phyloP scores from a whole-genome alignment of 2,888 invertebrate species.

The Clanis bilineata region DNA sequence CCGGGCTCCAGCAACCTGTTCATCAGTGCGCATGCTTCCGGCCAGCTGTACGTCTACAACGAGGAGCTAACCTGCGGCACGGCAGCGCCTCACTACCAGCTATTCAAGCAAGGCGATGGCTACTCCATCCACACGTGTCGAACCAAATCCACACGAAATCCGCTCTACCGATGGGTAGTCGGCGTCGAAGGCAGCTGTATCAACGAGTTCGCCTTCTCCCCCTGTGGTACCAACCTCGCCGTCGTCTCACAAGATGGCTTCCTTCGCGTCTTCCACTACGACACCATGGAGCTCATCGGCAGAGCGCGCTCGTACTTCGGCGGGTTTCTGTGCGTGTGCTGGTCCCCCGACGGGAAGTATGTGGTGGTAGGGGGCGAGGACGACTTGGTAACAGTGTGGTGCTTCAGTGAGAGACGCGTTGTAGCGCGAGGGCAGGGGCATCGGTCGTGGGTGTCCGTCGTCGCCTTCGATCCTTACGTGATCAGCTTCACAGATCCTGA shows the following conservation, averaged over 20 bases:
- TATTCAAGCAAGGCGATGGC: slow-evolving; percentile 96
- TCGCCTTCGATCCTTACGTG: slow-evolving; percentile 95
- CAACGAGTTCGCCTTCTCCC: slow-evolving; percentile 98
- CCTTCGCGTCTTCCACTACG: slow-evolving; percentile 97
- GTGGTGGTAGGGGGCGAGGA: slow-evolving; percentile 99
- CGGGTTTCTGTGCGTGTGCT: slow-evolving; percentile 97
- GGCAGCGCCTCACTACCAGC: slow-evolving; percentile 96
- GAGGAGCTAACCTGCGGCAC: slow-evolving; percentile 96
- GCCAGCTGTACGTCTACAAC: slow-evolving; percentile 98
- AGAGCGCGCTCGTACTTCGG: slow-evolving; percentile 98
- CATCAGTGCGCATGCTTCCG: slow-evolving; percentile 96
- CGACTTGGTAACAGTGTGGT: slow-evolving; percentile 99
- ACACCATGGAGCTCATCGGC: slow-evolving; percentile 97
- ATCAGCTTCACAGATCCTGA: slow-evolving; percentile 86
- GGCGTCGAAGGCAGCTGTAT: slow-evolving; percentile 92
- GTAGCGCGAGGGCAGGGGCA: slow-evolving; percentile 99
- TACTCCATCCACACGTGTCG: slow-evolving; percentile 97
- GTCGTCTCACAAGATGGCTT: slow-evolving; percentile 98
- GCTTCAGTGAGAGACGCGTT: slow-evolving; percentile 94
- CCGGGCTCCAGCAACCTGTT: slow-evolving; percentile 97
- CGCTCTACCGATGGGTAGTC: slow-evolving; percentile 91
- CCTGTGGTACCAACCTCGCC: slow-evolving; percentile 95
- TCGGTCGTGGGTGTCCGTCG: slow-evolving; percentile 98
- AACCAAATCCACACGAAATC: slow-evolving; percentile 97
- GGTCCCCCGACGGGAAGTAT: slow-evolving; percentile 98